These are phyloP conservation scores for Brachypalpus laphriformis DNA, from an alignment of 2,888 invertebrate species.

Conservation along the genomic window DNA sequence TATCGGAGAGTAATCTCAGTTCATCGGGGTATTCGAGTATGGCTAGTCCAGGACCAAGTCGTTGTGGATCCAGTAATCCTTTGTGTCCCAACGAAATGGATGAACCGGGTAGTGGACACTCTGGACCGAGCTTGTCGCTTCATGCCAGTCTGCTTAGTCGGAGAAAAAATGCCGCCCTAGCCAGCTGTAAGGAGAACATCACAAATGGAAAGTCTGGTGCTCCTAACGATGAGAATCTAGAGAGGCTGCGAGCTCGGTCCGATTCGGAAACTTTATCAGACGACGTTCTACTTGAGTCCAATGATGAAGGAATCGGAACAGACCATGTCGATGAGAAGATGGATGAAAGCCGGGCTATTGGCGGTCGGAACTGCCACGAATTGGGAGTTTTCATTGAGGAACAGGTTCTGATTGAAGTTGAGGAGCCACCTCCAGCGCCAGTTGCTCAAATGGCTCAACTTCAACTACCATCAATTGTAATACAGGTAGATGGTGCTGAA, in stretches of 20 bases:
- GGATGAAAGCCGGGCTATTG: slow-evolving; percentile 81
- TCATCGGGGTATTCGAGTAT: slow-evolving; percentile 93
- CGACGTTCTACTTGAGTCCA: slow-evolving; percentile 88
- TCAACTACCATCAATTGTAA: slow-evolving; percentile 86
- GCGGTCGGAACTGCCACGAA: slow-evolving; percentile 67
- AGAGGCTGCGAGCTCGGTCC: slow-evolving; percentile 84
- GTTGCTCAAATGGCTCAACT: slow-evolving; percentile 82
- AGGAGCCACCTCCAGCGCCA: slow-evolving; percentile 74
- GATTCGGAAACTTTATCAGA: slow-evolving; percentile 90
- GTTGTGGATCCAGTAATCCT: slow-evolving; percentile 92
- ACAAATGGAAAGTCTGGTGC: slow-evolving; percentile 78
- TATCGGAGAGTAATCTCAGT: slow-evolving; percentile 92
- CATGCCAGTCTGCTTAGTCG: slow-evolving; percentile 83
- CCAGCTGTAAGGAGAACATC: slow-evolving; percentile 84
- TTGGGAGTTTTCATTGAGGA: slow-evolving; percentile 75
- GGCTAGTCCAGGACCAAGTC: slow-evolving; percentile 92
- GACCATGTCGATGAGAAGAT: slow-evolving; percentile 88
- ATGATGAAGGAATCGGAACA: slow-evolving; percentile 91
- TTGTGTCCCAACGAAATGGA: slow-evolving; percentile 90
- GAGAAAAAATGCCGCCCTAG: slow-evolving; percentile 86
- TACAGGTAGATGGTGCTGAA: slow-evolving; percentile 85
- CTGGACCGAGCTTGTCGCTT: slow-evolving; percentile 76
- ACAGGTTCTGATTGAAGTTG: slow-evolving; percentile 76
- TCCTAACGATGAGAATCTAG: slow-evolving; percentile 74
- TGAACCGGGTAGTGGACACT: slow-evolving; percentile 86